phyloP scores from a whole-genome alignment of 2,113 vertebrate genomes.

The Gallinago jamesoni region DNA sequence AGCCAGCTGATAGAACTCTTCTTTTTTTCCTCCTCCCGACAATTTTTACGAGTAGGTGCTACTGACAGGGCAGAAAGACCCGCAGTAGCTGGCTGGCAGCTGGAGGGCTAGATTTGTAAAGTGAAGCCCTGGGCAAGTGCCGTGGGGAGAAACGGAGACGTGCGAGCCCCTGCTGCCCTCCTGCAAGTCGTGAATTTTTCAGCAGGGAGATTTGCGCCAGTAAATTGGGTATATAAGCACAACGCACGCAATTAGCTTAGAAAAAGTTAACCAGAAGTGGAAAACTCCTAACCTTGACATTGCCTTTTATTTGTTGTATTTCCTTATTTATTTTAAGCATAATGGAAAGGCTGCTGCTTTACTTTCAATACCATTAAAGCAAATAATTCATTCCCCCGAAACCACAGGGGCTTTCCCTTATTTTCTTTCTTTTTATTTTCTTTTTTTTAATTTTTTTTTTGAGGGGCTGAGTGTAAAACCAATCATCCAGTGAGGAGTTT shows the following conservation, averaged over 20 bases:
- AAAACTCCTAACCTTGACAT: background rate
- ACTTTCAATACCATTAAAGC: background rate
- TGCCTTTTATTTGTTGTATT: background rate
- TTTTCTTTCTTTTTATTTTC: background rate
- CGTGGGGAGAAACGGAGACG: background rate
- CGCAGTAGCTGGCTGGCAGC: background rate
- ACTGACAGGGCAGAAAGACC: background rate
- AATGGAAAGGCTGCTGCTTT: background rate
- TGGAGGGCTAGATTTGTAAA: background rate
- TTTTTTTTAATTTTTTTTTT: background rate
- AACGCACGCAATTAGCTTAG: background rate
- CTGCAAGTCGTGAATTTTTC: background rate
- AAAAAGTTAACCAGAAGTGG: background rate
- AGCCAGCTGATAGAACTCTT: background rate
- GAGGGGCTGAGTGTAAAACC: background rate
- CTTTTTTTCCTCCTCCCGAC: background rate
- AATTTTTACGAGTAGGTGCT: background rate
- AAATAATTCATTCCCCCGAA: background rate
- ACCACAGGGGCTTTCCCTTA: background rate
- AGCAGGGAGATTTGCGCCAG: background rate
- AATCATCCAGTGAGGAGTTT: conserved; percentile 15
- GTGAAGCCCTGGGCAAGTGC: background rate
- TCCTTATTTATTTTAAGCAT: conserved; percentile 3
- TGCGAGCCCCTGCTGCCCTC: background rate
- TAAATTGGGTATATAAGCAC: background rate